Evolutionary conservation across 2,797 vertebrate species (phyloP).

Genomic region (Poecilia wingei): DNA sequence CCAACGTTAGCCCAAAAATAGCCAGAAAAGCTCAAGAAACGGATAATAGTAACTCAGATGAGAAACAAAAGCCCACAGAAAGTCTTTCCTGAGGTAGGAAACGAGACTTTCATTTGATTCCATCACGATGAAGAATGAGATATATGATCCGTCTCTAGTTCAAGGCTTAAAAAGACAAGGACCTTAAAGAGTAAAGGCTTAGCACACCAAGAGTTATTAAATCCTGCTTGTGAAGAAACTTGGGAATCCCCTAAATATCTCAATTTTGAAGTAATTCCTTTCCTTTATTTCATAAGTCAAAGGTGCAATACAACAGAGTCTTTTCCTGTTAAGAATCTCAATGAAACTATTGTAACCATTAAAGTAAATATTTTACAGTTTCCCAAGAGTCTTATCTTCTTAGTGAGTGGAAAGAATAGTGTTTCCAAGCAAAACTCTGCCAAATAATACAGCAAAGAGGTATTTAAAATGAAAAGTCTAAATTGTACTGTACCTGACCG

Average conservation of each 20-base stretch:
- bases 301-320: not conserved
- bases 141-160: slow-evolving; percentile 38
- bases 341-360: not conserved
- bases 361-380: not conserved
- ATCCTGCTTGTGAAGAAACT: slow-evolving; percentile 42
- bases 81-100: slow-evolving; percentile 80
- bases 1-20: slow-evolving; percentile 81
- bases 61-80: slow-evolving; percentile 75
- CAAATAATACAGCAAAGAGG: slow-evolving; percentile 7
- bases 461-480: slow-evolving; percentile 12
- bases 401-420: slow-evolving; percentile 35
- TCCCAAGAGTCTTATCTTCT: slow-evolving; percentile 45
- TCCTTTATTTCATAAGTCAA: slow-evolving; percentile 21
- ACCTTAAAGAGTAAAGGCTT: slow-evolving; percentile 25
- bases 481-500: slow-evolving; percentile 13
- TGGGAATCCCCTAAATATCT: slow-evolving; percentile 51
- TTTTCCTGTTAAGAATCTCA: not conserved
- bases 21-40: slow-evolving; percentile 78
- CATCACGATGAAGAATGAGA: slow-evolving; percentile 16
- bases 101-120: slow-evolving; percentile 17
- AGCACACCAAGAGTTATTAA: slow-evolving; percentile 17
- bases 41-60: slow-evolving; percentile 65
- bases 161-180: slow-evolving; percentile 42
- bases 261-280: slow-evolving; percentile 21
- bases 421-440: slow-evolving; percentile 14